Evolutionary conservation across 2,797 vertebrate species (phyloP).

Genomic region (Pseudochromis fuscus): DNA sequence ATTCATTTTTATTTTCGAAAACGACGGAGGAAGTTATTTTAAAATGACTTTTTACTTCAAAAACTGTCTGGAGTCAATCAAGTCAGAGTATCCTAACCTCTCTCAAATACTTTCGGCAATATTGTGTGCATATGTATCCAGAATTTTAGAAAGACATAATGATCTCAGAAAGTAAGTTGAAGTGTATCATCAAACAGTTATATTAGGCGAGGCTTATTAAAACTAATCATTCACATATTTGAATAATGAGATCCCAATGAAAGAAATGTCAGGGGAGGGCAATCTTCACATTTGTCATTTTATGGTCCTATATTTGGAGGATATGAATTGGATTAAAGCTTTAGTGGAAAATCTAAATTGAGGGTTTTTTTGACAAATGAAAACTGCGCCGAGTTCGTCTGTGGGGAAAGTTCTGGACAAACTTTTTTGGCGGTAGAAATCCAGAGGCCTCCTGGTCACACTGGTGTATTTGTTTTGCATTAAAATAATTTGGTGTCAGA

Average conservation of each 20-base stretch:
- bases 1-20: constrained; percentile 21
- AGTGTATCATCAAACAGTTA: constrained; percentile 74
- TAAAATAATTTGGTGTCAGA: constrained; percentile 32
- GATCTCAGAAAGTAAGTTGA: constrained; percentile 69
- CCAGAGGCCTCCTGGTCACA: neutral
- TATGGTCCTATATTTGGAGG: constrained; percentile 81
- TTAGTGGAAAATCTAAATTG: constrained; percentile 77
- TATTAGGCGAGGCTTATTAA: constrained; percentile 81
- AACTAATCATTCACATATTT: constrained; percentile 82
- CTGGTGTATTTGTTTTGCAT: constrained; percentile 28
- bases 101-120: constrained; percentile 53
- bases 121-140: constrained; percentile 40
- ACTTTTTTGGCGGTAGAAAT: constrained; percentile 22
- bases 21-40: constrained; percentile 28
- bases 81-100: constrained; percentile 43
- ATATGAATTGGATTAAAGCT: constrained; percentile 79
- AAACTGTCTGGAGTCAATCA: constrained; percentile 36
- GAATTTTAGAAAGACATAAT: constrained; percentile 61
- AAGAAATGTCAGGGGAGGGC: constrained; percentile 80
- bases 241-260: constrained; percentile 75
- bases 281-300: constrained; percentile 81
- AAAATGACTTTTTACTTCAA: constrained; percentile 33
- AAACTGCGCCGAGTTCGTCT: constrained; percentile 42
- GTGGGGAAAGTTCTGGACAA: constrained; percentile 37
- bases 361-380: constrained; percentile 55